Percentiles rank a stretch among this genome's conserved stretches.
phyloP scores from a whole-genome alignment of 2,113 vertebrate species.

The Entomyzon cyanotis region DNA sequence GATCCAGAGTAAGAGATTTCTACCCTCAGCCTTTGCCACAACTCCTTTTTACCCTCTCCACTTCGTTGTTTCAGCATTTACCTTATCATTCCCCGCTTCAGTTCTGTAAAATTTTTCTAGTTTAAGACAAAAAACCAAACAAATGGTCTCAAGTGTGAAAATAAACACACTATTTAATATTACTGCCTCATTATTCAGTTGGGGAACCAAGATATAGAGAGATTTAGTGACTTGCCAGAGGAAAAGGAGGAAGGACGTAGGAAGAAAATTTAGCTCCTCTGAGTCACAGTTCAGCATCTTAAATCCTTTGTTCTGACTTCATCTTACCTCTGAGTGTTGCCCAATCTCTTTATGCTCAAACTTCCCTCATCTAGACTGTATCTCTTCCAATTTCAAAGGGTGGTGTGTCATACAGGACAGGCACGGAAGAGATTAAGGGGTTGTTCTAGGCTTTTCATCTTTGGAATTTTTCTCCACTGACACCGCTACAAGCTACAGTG shows the following conservation, averaged over 20 bases:
- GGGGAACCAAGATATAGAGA: not conserved
- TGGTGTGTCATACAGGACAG: slow-evolving; percentile 29
- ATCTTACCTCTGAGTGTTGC: slow-evolving; percentile 13
- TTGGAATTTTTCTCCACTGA: not conserved
- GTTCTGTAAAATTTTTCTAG: not conserved
- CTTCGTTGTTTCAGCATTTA: not conserved
- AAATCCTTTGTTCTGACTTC: slow-evolving; percentile 39
- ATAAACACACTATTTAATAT: not conserved
- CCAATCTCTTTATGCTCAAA: not conserved
- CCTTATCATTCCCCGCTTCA: not conserved
- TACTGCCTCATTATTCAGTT: slow-evolving; percentile 9
- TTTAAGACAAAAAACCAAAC: not conserved
- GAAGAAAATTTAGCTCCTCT: slow-evolving; percentile 31
- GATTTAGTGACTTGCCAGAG: slow-evolving; percentile 19
- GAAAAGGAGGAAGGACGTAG: slow-evolving; percentile 6
- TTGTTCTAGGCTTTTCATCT: slow-evolving; percentile 30
- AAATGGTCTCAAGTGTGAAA: not conserved
- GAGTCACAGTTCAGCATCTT: slow-evolving; percentile 31
- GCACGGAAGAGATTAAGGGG: not conserved
- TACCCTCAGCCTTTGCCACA: not conserved
- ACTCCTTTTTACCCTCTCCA: not conserved
- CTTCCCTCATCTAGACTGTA: not conserved
- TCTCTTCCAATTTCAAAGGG: slow-evolving; percentile 25
- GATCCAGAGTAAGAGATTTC: not conserved
- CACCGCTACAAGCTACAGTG: not conserved